Evolutionary conservation across 2,888 invertebrate species (phyloP), one percentile per base, ranked within the genome.

Genomic region (Ennomos quercinarius): DNA sequence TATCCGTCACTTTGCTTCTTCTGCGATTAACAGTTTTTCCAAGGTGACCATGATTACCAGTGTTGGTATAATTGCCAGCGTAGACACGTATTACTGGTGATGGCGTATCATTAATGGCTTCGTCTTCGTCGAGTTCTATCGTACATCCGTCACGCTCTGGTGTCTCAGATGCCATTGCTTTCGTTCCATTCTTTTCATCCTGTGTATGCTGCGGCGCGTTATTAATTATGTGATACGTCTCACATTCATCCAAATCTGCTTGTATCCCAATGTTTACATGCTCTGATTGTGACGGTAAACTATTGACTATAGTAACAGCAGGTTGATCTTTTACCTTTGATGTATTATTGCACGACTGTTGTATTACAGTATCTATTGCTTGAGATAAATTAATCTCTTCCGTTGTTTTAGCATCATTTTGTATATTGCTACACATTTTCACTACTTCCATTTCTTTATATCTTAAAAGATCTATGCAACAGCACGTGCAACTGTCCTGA

Each of bases 21-120:
- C 3, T 27, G 3, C 6, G 27, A 27, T 27, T 27, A 27, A 27
- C 27, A 27, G 27, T 6, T 27, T 27, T 27, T 27, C 27, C 17
- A 4, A 2, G 17, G 4, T 2, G 17, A 17, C 17, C 6, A 27
- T 27, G 27, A 27, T 27, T 27, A 6, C 5, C 34, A 1, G 12
- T 11, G n/a, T 35, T 40, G 11, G 10, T 1, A n/a, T 5, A 10
- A 12, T 10, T n/a, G 8, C 37, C 52, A 49, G 58, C 40, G 39
- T 44, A 57, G 17, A 66, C 61, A 48, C 66, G 61, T 17, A 63
- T 38, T 48, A 36, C 43, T 35, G 66, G 66, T n/a, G 36, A 56
- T 17, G 46, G 39, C 1, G 55, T 46, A 46, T 51, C 46, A 42
- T 57, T 44, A 1, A 27, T 47, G 37, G 0, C 27, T 27, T 49